phyloP scores from a whole-genome alignment of 2,797 vertebrate genomes.

The Percopsis omiscomaycus region DNA sequence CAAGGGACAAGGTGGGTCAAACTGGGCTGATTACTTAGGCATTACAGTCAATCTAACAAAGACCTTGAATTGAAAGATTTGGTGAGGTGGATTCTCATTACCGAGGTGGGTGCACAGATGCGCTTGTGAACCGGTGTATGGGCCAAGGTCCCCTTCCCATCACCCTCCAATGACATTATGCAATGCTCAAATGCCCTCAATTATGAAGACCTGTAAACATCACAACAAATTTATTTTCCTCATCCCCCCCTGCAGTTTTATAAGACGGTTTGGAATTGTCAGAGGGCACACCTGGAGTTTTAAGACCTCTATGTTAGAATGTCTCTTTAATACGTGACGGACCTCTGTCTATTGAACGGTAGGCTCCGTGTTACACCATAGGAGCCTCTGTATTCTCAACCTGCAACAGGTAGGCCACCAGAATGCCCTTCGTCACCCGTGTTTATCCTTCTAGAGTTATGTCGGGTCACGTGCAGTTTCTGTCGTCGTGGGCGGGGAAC shows the following conservation, averaged over 20 bases:
- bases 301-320: conserved; percentile 35
- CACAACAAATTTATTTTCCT: conserved; percentile 67
- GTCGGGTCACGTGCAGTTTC: conserved; percentile 28
- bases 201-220: conserved; percentile 63
- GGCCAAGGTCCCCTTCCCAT: conserved; percentile 64
- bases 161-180: conserved; percentile 46
- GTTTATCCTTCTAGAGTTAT: conserved; percentile 15
- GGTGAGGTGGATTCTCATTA: conserved; percentile 78
- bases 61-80: conserved; percentile 81
- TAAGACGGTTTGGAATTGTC: conserved; percentile 44
- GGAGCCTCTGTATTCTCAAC: conserved; percentile 18
- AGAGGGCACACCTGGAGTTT: conserved; percentile 30
- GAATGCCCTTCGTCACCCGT: background rate
- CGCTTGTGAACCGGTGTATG: conserved; percentile 50
- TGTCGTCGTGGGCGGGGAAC: conserved; percentile 42
- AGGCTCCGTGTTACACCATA: conserved; percentile 28
- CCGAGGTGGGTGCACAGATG: conserved; percentile 52
- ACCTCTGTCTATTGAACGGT: conserved; percentile 6
- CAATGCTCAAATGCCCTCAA: conserved; percentile 58
- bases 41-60: conserved; percentile 78
- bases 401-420: conserved; percentile 21
- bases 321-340: conserved; percentile 23
- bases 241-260: conserved; percentile 48
- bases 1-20: conserved; percentile 81
- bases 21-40: conserved; percentile 82